A percentile compares a stretch with the other conserved stretches of the same genome.
Evolutionary conservation across 1,140 invertebrate species (phyloP).

Genomic region (Drosophila parvula): DNA sequence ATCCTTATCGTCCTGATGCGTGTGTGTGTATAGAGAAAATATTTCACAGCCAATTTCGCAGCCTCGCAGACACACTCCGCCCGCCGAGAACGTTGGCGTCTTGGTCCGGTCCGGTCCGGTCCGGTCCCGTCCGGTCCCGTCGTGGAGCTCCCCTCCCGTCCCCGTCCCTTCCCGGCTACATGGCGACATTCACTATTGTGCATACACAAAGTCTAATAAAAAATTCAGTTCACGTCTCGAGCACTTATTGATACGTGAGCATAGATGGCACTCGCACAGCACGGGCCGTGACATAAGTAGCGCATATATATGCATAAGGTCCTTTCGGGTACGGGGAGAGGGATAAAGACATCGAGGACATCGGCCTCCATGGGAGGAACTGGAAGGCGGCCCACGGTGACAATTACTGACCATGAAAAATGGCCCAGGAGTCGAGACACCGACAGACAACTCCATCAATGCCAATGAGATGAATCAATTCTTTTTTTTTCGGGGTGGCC

Average conservation of each 20-base stretch:
- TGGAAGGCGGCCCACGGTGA: background rate
- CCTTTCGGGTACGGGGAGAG: background rate
- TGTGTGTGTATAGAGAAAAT: slow-evolving; percentile 50
- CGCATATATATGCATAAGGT: slow-evolving; percentile 74
- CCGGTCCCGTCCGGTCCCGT: slow-evolving; percentile 6
- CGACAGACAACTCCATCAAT: slow-evolving; percentile 29
- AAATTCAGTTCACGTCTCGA: slow-evolving; percentile 79
- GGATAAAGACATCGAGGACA: slow-evolving; percentile 11
- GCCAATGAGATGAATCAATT: slow-evolving; percentile 36
- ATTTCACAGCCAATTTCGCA: slow-evolving; percentile 79
- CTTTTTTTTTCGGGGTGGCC: slow-evolving; percentile 16
- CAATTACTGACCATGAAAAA: slow-evolving; percentile 79
- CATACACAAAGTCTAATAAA: slow-evolving; percentile 70
- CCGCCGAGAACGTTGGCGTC: slow-evolving; percentile 37
- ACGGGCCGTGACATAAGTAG: slow-evolving; percentile 57
- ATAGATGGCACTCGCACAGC: slow-evolving; percentile 54
- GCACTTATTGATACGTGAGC: slow-evolving; percentile 80
- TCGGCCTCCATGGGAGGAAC: slow-evolving; percentile 9
- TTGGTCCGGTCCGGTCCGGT: slow-evolving; percentile 34
- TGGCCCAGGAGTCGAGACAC: slow-evolving; percentile 43
- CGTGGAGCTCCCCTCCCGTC: no score
- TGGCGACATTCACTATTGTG: slow-evolving; percentile 65
- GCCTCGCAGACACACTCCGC: slow-evolving; percentile 47
- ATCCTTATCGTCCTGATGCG: slow-evolving; percentile 6
- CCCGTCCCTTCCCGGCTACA: background rate